A percentile compares a stretch with the other conserved stretches of the same genome.
phyloP scores from a whole-genome alignment of 2,888 invertebrate species.

The Campaea margaritaria region DNA sequence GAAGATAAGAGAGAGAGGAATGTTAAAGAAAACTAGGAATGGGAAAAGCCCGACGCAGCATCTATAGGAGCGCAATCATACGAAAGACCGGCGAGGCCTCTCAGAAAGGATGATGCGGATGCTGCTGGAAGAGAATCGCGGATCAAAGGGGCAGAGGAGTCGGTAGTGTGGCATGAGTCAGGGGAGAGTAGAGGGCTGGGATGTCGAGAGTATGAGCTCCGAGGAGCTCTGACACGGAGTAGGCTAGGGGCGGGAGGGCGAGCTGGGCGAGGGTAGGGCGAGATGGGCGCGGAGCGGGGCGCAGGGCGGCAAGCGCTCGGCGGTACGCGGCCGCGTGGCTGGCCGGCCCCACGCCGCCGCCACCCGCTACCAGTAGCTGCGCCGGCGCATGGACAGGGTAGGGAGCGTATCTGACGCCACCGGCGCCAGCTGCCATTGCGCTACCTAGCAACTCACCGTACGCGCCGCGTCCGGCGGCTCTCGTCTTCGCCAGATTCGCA shows the following conservation, averaged over 20 bases:
- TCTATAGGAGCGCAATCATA: conserved; percentile 53
- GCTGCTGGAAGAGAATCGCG: conserved; percentile 81
- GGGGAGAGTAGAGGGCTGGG: conserved; percentile 87
- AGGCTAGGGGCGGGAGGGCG: conserved; percentile 74
- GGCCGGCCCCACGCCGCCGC: conserved; percentile 64
- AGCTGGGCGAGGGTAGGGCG: conserved; percentile 73
- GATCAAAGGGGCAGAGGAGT: conserved; percentile 82
- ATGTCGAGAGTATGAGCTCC: conserved; percentile 90
- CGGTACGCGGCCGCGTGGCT: conserved; percentile 71
- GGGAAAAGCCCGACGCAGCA: conserved; percentile 55
- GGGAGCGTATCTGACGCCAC: conserved; percentile 87
- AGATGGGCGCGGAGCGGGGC: conserved; percentile 71
- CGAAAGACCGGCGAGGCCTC: conserved; percentile 31
- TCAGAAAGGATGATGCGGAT: conserved; percentile 79
- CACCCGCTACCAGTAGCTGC: conserved; percentile 76
- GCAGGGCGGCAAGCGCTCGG: conserved; percentile 76
- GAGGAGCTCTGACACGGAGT: conserved; percentile 85
- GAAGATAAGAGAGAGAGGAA: conserved; percentile 66
- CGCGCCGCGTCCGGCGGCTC: conserved; percentile 97
- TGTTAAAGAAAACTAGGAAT: conserved; percentile 73
- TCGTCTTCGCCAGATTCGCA: conserved; percentile 97
- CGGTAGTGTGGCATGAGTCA: conserved; percentile 88
- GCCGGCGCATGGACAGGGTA: conserved; percentile 85
- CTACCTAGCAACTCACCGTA: conserved; percentile 98
- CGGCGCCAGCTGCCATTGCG: conserved; percentile 85